Percentiles rank a stretch among this genome's conserved stretches.
These are phyloP conservation scores for Parasteatoda lunata DNA, from an alignment of 2,888 invertebrate genomes.

Conservation along the genomic window DNA sequence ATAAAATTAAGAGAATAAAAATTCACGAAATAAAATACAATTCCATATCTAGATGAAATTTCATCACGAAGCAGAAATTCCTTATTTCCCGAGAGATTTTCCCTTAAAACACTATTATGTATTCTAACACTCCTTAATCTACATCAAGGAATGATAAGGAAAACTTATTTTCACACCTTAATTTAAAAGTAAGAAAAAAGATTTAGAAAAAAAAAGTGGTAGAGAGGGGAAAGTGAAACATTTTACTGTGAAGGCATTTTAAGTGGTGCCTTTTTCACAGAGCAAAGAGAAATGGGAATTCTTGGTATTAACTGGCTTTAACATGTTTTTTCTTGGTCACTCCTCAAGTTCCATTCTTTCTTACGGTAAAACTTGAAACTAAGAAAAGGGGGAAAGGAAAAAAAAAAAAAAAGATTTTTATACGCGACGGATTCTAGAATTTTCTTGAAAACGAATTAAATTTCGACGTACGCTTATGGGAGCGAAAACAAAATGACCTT, in stretches of 20 bases:
- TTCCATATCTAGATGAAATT: slow-evolving; percentile 40
- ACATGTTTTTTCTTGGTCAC: slow-evolving; percentile 49
- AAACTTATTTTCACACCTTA: slow-evolving; percentile 30
- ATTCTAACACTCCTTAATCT: slow-evolving; percentile 49
- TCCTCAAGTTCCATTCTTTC: slow-evolving; percentile 20
- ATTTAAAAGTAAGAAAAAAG: background rate
- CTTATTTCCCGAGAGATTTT: slow-evolving; percentile 29
- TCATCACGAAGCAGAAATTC: slow-evolving; percentile 33
- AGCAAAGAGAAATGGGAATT: slow-evolving; percentile 37
- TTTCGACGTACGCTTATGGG: slow-evolving; percentile 17
- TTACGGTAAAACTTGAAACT: slow-evolving; percentile 54
- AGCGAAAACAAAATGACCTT: slow-evolving; percentile 12
- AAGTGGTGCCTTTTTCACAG: slow-evolving; percentile 11
- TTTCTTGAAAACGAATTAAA: slow-evolving; percentile 43
- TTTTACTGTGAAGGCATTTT: slow-evolving; percentile 28
- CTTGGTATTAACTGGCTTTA: slow-evolving; percentile 55
- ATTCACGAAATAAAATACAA: slow-evolving; percentile 28
- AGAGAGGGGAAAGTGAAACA: slow-evolving; percentile 38
- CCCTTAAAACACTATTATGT: slow-evolving; percentile 40
- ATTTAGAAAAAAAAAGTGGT: slow-evolving; percentile 2
- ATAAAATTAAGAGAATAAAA: background rate
- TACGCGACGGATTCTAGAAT: slow-evolving; percentile 17
- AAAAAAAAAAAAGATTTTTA: slow-evolving; percentile 40
- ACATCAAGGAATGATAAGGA: slow-evolving; percentile 49
- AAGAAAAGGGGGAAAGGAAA: slow-evolving; percentile 21